These are phyloP conservation scores for Drosophila lacteicornis DNA, from an alignment of 1,140 invertebrate species.

Conservation along the genomic window DNA sequence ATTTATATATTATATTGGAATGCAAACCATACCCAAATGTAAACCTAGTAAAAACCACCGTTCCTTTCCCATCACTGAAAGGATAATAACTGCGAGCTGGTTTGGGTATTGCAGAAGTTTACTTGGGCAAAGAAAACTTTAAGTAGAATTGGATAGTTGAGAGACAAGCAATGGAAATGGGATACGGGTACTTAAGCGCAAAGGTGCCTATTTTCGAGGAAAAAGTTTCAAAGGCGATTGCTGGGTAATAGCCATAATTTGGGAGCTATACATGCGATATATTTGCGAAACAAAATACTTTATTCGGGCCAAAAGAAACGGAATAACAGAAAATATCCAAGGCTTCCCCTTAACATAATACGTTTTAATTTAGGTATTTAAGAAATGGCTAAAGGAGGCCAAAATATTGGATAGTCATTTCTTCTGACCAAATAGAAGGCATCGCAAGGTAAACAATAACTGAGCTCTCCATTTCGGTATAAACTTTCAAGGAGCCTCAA, in stretches of 20 bases:
- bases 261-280: neutral
- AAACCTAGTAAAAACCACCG: neutral
- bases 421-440: neutral
- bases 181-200: slow-evolving; percentile 24
- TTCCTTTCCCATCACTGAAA: neutral
- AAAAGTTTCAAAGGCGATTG: slow-evolving; percentile 3
- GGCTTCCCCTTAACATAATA: too few species aligned
- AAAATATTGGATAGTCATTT: neutral
- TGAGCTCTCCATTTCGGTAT: slow-evolving; percentile 8
- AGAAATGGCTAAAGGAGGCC: neutral
- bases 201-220: neutral
- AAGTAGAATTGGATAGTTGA: slow-evolving; percentile 47
- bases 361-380: too few species aligned
- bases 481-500: slow-evolving; percentile 12
- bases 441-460: slow-evolving; percentile 12
- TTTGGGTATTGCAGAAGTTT: slow-evolving; percentile 42
- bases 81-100: slow-evolving; percentile 24
- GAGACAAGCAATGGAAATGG: slow-evolving; percentile 60
- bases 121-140: slow-evolving; percentile 37
- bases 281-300: neutral
- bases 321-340: too few species aligned
- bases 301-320: neutral
- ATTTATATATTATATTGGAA: too few species aligned
- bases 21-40: too few species aligned
- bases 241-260: neutral